Conservation (phyloP, 2,113 vertebrate species). For the Etheostoma cragini region DNA sequence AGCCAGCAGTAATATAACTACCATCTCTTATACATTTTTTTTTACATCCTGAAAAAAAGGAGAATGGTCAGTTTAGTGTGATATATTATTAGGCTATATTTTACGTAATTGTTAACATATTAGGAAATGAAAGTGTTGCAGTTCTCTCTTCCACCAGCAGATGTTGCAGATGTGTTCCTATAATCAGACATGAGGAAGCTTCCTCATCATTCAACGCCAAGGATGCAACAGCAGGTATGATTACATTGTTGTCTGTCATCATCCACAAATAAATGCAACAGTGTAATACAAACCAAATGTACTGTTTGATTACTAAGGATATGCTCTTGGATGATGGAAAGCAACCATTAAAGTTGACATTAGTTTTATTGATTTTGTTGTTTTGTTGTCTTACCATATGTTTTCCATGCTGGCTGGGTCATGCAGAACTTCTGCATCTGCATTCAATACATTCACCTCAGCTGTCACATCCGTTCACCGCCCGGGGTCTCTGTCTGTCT, state of each 20-base stretch:
- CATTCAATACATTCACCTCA: slow-evolving; percentile 52
- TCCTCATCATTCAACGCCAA: slow-evolving; percentile 32
- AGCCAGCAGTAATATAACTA: background rate
- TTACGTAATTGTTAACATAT: background rate
- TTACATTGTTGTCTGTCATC: background rate
- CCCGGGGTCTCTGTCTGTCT: slow-evolving; percentile 48
- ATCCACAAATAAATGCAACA: background rate
- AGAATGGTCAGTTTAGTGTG: background rate
- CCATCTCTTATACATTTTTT: background rate
- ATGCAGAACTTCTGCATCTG: slow-evolving; percentile 21
- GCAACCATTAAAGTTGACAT: background rate
- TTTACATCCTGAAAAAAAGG: background rate
- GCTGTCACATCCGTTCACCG: slow-evolving; percentile 48
- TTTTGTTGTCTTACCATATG: background rate
- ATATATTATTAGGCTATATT: background rate
- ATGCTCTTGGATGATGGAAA: background rate
- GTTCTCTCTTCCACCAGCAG: slow-evolving; percentile 47
- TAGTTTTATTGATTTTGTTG: background rate
- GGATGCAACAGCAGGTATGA: slow-evolving; percentile 6
- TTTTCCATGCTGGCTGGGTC: background rate
- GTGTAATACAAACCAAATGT: background rate
- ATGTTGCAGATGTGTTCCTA: slow-evolving; percentile 26
- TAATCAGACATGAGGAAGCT: background rate
- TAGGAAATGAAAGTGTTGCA: background rate
- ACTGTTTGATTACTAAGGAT: slow-evolving; percentile 4